phyloP scores from a whole-genome alignment of 2,113 vertebrate genomes.

The Semicossyphus pulcher region DNA sequence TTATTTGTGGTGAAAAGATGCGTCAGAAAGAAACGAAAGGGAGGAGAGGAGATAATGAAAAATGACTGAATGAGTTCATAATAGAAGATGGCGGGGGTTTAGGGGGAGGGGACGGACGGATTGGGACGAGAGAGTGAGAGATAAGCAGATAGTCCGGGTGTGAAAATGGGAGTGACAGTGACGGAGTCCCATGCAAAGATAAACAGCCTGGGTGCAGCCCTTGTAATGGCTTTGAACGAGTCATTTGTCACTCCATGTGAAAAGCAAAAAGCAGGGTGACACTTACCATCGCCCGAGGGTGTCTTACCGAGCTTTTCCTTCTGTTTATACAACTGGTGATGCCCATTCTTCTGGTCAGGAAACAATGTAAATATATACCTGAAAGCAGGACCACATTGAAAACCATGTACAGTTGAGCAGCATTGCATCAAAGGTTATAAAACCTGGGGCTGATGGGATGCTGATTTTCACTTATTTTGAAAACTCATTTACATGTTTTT shows the following conservation, averaged over 20 bases:
- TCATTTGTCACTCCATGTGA: conserved; percentile 74
- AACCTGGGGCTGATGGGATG: background rate
- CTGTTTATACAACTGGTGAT: conserved; percentile 32
- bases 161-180: conserved; percentile 60
- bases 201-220: conserved; percentile 57
- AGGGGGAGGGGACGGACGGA: background rate
- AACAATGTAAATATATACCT: conserved; percentile 14
- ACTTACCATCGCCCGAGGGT: conserved; percentile 61
- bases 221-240: conserved; percentile 66
- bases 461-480: background rate
- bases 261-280: conserved; percentile 70
- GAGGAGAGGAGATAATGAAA: conserved; percentile 19
- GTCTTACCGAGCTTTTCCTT: conserved; percentile 42
- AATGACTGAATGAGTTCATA: conserved; percentile 69
- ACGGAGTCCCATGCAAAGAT: conserved; percentile 63
- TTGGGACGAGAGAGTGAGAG: conserved; percentile 38
- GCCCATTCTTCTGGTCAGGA: conserved; percentile 38
- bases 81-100: background rate
- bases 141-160: conserved; percentile 57
- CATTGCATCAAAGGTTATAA: background rate
- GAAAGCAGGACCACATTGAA: background rate
- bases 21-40: background rate
- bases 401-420: background rate
- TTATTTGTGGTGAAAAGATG: background rate
- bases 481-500: no score